Conservation (phyloP, 2,113 vertebrate genomes). For the Corythornis madagascariensis region DNA sequence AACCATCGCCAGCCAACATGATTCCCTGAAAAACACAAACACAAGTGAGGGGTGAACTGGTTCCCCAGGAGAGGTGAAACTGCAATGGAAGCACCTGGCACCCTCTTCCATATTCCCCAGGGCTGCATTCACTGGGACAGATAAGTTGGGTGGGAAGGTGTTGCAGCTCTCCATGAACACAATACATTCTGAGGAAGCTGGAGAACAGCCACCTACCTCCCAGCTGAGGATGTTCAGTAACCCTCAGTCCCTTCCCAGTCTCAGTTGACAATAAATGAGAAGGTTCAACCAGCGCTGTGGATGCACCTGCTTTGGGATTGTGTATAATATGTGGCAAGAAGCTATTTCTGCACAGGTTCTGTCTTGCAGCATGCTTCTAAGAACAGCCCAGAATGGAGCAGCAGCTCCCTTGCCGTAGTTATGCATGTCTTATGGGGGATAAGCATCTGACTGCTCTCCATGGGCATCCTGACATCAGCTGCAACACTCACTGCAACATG, state of each 20-base stretch:
- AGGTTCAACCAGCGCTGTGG: background rate
- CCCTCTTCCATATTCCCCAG: background rate
- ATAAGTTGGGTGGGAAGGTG: background rate
- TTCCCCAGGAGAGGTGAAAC: background rate
- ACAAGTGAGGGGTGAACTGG: background rate
- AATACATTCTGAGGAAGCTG: background rate
- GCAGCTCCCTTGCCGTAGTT: background rate
- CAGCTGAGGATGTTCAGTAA: background rate
- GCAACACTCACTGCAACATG: background rate
- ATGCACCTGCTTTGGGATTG: background rate
- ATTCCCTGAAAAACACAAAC: constrained; percentile 73
- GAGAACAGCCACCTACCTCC: background rate
- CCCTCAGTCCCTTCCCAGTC: background rate
- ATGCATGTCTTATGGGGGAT: background rate
- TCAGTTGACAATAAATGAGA: background rate
- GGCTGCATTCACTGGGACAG: background rate
- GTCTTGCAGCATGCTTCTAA: background rate
- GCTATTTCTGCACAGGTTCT: background rate
- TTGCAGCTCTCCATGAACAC: background rate
- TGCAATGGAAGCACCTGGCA: background rate
- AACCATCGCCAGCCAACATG: constrained; percentile 91
- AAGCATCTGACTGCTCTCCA: background rate
- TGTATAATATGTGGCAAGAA: background rate
- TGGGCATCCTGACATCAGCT: background rate
- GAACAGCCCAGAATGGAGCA: background rate